Evolutionary conservation across 2,888 invertebrate species (phyloP), one percentile per base, ranked within the genome.

Genomic region (Miltochrista miniata): DNA sequence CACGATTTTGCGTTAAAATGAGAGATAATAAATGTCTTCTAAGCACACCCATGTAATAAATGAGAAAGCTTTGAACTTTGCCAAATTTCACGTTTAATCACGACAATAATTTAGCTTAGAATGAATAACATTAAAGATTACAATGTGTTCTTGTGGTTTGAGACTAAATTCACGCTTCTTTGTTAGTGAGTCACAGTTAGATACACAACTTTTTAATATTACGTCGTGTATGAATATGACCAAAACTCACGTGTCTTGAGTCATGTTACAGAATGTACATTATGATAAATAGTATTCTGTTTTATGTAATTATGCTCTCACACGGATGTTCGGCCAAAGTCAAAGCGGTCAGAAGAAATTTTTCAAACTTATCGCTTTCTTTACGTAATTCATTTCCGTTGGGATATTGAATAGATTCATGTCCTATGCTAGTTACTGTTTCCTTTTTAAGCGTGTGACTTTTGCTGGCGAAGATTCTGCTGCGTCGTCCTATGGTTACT

Each of bases 221-320:
- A 40, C 39, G 35, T 36, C 2, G 3, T 2, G 18, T 5, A n/a
- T n/a, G n/a, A 24, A 5, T 24, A 15, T 37, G 39, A 13, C 41
- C 39, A 18, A 18, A 15, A 10, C 42, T 36, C 60, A 60, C 57
- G 49, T 63, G 64, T 49, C 24, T 34, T 30, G 1, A 45, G 48
- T 48, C 50, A 59, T 42, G 48, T 56, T 50, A 24, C 15, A 9
- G 10, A 43, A 64, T 64, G 64, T 67, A 64, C 67, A 43, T 67
- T 43, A 40, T 61, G 60, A 63, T 66, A 55, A 58, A 52, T 47
- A 53, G 41, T 40, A 24, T 2, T 24, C 18, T 24, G 18, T 24
- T 24, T 24, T 47, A 31, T 45, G 45, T 52, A 54, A 55, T 66
- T 24, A 24, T 24, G 18, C 18, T 24, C 18, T 24, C 18, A 24